Percentiles rank a stretch among this genome's conserved stretches.
phyloP scores from a whole-genome alignment of 2,113 vertebrate species.

The Gymnobelideus leadbeateri region DNA sequence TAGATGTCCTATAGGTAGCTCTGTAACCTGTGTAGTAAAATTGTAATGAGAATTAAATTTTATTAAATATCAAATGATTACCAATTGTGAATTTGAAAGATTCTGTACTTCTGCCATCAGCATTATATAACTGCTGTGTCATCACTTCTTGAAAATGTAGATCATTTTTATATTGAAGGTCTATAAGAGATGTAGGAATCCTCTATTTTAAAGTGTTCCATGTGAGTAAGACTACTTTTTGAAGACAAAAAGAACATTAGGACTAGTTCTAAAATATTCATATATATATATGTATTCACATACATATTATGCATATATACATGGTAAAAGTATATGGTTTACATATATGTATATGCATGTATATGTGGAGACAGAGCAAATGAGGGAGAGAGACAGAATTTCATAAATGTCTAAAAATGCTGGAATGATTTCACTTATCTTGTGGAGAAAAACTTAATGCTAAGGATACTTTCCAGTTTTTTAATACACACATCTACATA shows the following conservation, averaged over 20 bases:
- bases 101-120: background rate
- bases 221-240: background rate
- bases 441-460: background rate
- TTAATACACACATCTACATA: background rate
- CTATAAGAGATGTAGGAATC: background rate
- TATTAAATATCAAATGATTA: conserved; percentile 19
- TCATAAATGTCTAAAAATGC: background rate
- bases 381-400: no score
- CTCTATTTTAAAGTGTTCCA: background rate
- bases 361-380: background rate
- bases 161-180: background rate
- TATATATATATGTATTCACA: background rate
- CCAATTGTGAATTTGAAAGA: conserved; percentile 25
- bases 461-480: background rate
- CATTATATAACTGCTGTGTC: background rate
- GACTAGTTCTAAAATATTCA: background rate
- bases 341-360: background rate
- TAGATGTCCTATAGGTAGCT: background rate
- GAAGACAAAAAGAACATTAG: conserved; percentile 9
- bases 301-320: background rate
- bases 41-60: conserved; percentile 45
- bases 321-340: background rate
- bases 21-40: background rate
- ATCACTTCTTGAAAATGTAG: background rate
- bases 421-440: background rate